Conservation (phyloP, 2,888 invertebrate species). For the Pantelozetes paolii region DNA sequence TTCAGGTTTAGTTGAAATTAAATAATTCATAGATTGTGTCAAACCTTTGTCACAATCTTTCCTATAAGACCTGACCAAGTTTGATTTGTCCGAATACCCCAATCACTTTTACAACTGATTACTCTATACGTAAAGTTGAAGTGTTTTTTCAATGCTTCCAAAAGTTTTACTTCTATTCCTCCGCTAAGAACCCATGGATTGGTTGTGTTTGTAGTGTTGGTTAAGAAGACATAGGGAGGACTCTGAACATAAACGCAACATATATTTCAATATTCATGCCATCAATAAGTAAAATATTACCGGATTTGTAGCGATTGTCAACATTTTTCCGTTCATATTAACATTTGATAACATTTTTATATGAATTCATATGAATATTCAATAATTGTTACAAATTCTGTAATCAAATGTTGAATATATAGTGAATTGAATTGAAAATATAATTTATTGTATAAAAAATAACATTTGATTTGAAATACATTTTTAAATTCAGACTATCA, state of each 20-base stretch:
- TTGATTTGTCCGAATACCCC: not conserved
- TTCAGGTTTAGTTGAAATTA: not conserved
- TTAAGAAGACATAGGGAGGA: conserved; percentile 20
- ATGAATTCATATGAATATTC: no score
- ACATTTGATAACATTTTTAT: not conserved
- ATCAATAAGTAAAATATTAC: no score
- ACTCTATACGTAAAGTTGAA: conserved; percentile 20
- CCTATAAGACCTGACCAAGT: conserved; percentile 18
- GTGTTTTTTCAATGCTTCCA: not conserved
- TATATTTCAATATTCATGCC: not conserved
- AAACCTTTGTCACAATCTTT: not conserved
- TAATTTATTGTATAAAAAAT: no score
- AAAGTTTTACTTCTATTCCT: conserved; percentile 15
- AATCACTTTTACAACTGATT: conserved; percentile 7
- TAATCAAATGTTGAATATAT: no score
- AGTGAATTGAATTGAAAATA: no score
- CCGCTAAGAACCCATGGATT: not conserved
- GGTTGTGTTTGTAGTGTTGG: not conserved
- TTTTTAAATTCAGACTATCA: no score
- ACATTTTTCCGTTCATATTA: not conserved
- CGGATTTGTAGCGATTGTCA: conserved; percentile 28
- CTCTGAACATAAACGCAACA: no score
- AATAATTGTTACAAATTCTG: no score
- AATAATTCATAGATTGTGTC: not conserved
- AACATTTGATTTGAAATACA: no score